Percentiles rank a stretch among this genome's conserved stretches.
These are phyloP conservation scores for Cynocephalus volans DNA, from an alignment of 2,113 vertebrate genomes.

Conservation along the genomic window DNA sequence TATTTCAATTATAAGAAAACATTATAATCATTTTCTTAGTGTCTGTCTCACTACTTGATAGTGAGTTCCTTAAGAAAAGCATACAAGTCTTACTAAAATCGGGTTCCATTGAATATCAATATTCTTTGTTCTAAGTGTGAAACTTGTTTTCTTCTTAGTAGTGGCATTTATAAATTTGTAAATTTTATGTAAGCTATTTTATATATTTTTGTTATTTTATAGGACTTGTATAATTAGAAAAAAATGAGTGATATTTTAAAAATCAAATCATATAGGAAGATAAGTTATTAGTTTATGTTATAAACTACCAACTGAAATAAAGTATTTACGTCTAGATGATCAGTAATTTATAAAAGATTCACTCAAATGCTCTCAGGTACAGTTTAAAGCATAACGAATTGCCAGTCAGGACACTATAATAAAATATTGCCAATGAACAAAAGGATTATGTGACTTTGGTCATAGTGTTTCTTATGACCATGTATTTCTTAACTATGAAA, in stretches of 20 bases:
- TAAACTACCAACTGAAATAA: background rate
- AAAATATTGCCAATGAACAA: background rate
- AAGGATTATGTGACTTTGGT: background rate
- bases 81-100: background rate
- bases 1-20: background rate
- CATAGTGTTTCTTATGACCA: background rate
- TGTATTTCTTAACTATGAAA: slow-evolving; percentile 3
- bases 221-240: background rate
- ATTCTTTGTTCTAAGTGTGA: background rate
- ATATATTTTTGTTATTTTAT: background rate
- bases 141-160: background rate
- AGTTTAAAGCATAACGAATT: background rate
- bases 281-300: background rate
- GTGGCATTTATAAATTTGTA: background rate
- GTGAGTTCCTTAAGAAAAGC: background rate
- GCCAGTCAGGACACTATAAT: background rate
- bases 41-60: background rate
- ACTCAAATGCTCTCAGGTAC: background rate
- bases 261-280: background rate
- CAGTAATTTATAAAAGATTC: background rate
- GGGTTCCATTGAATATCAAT: background rate
- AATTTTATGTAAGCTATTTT: background rate
- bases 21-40: background rate
- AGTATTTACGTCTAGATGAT: background rate
- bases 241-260: background rate